Evolutionary conservation across 2,888 invertebrate species (phyloP).

Genomic region (Petrolisthes manimaculis): DNA sequence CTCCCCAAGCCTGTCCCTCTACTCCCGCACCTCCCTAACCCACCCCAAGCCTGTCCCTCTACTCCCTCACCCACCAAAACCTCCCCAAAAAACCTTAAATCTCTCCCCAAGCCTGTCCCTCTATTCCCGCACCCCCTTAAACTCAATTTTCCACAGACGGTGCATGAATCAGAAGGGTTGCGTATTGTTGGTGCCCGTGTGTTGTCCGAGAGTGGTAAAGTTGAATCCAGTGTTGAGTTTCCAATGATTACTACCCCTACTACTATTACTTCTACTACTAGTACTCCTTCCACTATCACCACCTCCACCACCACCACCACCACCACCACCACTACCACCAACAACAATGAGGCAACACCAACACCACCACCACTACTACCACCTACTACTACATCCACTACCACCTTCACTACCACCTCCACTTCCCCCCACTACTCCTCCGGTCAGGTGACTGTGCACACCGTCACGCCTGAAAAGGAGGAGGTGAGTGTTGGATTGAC

Average conservation of each 20-base stretch:
- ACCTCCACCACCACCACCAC: slow-evolving; percentile 15
- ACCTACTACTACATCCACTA: too few relatives aligned
- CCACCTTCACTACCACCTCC: neutral
- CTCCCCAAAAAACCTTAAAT: too few relatives aligned
- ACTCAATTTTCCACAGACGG: slow-evolving; percentile 40
- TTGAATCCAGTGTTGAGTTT: slow-evolving; percentile 41
- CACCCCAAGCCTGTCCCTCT: too few relatives aligned
- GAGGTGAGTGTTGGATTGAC: slow-evolving; percentile 42
- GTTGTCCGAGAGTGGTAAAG: slow-evolving; percentile 48
- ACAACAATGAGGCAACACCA: slow-evolving; percentile 11
- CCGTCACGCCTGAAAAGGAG: slow-evolving; percentile 31
- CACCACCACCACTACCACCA: too few relatives aligned
- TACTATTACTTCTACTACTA: neutral
- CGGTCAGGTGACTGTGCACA: slow-evolving; percentile 33
- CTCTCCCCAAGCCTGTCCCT: too few relatives aligned
- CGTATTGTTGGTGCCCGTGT: slow-evolving; percentile 38
- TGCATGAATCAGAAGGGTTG: slow-evolving; percentile 46
- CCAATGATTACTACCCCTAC: slow-evolving; percentile 15
- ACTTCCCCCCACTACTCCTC: slow-evolving; percentile 22
- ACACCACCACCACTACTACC: slow-evolving; percentile 13
- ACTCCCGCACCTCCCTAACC: too few relatives aligned
- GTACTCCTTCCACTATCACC: too few relatives aligned
- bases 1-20: too few relatives aligned
- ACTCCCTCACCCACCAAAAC: too few relatives aligned
- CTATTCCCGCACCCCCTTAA: too few relatives aligned